Evolutionary conservation across 2,113 vertebrate species (phyloP).

Genomic region (Gorilla gorilla): DNA sequence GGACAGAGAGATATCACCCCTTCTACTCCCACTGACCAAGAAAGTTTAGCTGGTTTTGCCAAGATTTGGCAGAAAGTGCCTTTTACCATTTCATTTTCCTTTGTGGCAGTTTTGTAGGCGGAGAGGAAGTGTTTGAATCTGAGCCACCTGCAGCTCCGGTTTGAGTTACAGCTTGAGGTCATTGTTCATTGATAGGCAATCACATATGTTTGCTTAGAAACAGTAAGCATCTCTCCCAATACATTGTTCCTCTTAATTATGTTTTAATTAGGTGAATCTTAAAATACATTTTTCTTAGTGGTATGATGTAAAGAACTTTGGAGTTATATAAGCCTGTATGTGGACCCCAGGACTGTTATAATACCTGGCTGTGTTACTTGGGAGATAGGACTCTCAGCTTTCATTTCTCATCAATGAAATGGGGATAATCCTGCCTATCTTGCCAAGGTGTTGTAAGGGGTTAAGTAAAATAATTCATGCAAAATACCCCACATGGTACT

Average conservation of each 20-base stretch:
- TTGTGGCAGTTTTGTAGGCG: background rate
- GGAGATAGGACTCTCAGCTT: background rate
- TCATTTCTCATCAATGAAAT: slow-evolving; percentile 1
- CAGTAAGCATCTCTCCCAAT: background rate
- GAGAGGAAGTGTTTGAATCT: background rate
- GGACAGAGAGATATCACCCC: background rate
- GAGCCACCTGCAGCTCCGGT: background rate
- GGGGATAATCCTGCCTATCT: background rate
- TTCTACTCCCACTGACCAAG: background rate
- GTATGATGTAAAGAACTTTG: background rate
- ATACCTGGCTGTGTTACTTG: background rate
- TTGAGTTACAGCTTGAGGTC: background rate
- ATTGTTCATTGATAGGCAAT: background rate
- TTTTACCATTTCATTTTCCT: background rate
- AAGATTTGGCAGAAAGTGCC: background rate
- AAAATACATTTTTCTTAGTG: background rate
- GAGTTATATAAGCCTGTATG: background rate
- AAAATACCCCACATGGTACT: background rate
- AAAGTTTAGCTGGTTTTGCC: background rate
- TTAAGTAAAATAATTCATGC: background rate
- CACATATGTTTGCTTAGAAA: background rate
- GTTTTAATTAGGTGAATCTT: background rate
- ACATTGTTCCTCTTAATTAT: background rate
- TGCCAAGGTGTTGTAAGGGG: background rate
- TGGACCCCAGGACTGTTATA: background rate